Conservation (phyloP, 2,797 vertebrate genomes). For the Borostomias antarcticus region DNA sequence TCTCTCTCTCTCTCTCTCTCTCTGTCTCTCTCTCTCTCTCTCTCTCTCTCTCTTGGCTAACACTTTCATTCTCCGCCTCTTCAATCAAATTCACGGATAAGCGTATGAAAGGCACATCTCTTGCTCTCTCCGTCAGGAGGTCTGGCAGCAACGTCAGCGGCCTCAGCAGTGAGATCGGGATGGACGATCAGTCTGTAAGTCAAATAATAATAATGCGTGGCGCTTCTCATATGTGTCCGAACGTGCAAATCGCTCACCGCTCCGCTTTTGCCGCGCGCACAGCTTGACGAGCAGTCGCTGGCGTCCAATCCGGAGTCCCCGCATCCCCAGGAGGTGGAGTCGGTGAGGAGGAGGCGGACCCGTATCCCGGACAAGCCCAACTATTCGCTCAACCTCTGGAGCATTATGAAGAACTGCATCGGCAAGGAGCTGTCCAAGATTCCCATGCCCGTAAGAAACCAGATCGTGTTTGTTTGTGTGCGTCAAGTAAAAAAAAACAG, state of each 20-base stretch:
- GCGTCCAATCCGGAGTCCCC: slow-evolving; percentile 79
- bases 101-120: background rate
- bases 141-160: slow-evolving; percentile 94
- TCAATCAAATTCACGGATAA: no score
- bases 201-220: background rate
- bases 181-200: slow-evolving; percentile 89
- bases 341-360: slow-evolving; percentile 82
- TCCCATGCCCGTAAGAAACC: slow-evolving; percentile 89
- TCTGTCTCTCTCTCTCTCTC: slow-evolving; percentile 20
- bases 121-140: slow-evolving; percentile 73
- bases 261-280: slow-evolving; percentile 1
- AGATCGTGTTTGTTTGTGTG: background rate
- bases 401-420: slow-evolving; percentile 97
- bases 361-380: slow-evolving; percentile 94
- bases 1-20: slow-evolving; percentile 4
- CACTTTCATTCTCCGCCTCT: no score
- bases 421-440: slow-evolving; percentile 97
- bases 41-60: slow-evolving; percentile 19
- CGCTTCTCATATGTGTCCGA: background rate
- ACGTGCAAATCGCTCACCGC: background rate
- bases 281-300: slow-evolving; percentile 77
- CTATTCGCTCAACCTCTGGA: slow-evolving; percentile 95
- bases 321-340: slow-evolving; percentile 78
- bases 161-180: slow-evolving; percentile 88
- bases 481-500: background rate